These are phyloP conservation scores for Etia nguti DNA, from an alignment of 2,113 vertebrate genomes.

Conservation along the genomic window DNA sequence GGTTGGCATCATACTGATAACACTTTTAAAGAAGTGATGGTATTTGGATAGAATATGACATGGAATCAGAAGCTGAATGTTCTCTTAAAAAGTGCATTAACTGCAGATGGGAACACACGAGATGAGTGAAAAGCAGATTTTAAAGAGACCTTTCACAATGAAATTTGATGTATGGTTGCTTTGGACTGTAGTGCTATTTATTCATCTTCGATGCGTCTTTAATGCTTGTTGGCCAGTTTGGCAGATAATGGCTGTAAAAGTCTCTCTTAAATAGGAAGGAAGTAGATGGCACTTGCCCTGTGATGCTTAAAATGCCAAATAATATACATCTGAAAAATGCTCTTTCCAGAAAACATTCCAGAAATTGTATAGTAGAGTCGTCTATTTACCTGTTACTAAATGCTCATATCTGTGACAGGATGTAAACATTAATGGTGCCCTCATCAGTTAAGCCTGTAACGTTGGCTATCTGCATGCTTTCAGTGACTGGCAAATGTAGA, in stretches of 20 bases:
- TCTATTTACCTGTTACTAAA: background rate
- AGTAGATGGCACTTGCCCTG: fast-evolving
- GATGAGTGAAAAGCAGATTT: background rate
- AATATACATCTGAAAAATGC: background rate
- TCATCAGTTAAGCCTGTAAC: background rate
- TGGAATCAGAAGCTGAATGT: background rate
- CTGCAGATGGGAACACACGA: background rate
- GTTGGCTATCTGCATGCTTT: background rate
- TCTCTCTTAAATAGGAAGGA: background rate
- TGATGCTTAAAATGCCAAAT: background rate
- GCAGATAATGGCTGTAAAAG: background rate
- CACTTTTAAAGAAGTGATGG: background rate
- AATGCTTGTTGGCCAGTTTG: background rate
- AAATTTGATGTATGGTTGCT: background rate
- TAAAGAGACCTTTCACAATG: background rate
- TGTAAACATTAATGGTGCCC: background rate
- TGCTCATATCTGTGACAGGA: background rate
- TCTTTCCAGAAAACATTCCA: background rate
- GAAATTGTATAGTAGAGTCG: background rate
- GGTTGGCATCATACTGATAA: background rate
- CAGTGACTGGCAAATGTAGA: background rate
- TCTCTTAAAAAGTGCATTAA: background rate
- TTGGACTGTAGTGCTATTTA: background rate
- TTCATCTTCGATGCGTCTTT: background rate
- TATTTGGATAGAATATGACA: background rate